phyloP scores from a whole-genome alignment of 2,888 invertebrate species.

The Aleiodes alternator region DNA sequence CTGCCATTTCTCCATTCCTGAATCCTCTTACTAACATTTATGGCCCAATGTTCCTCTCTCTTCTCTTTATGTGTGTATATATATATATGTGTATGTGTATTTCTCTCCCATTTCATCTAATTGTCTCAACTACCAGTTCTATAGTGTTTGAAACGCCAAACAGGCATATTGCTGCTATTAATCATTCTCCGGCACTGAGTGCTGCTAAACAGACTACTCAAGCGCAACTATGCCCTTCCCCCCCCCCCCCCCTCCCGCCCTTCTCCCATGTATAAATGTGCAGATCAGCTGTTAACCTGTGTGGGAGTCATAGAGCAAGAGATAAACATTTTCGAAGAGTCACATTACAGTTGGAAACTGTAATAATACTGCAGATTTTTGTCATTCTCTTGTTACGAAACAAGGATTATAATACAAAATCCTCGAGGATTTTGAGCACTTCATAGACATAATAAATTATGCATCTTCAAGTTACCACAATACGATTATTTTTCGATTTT shows the following conservation, averaged over 20 bases:
- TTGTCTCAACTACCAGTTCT: constrained; percentile 41
- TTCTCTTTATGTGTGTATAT: no score
- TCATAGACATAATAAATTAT: no score
- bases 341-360: neutral
- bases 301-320: constrained; percentile 4
- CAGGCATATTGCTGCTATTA: constrained; percentile 69
- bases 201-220: constrained; percentile 50
- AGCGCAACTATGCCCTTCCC: constrained; percentile 24
- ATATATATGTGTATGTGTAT: constrained; percentile 6
- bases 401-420: no score
- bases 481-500: no score
- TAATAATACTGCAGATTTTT: no score
- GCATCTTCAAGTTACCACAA: no score
- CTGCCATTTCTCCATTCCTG: constrained; percentile 1
- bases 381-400: no score
- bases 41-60: constrained; percentile 43
- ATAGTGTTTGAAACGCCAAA: constrained; percentile 58
- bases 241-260: no score
- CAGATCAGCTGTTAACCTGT: neutral
- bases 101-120: constrained; percentile 52
- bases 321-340: neutral
- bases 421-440: no score
- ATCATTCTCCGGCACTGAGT: constrained; percentile 66
- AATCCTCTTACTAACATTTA: constrained; percentile 47
- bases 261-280: constrained; percentile 19